These are phyloP conservation scores for Oryzias melastigma DNA, from an alignment of 2,113 vertebrate species.

Conservation along the genomic window DNA sequence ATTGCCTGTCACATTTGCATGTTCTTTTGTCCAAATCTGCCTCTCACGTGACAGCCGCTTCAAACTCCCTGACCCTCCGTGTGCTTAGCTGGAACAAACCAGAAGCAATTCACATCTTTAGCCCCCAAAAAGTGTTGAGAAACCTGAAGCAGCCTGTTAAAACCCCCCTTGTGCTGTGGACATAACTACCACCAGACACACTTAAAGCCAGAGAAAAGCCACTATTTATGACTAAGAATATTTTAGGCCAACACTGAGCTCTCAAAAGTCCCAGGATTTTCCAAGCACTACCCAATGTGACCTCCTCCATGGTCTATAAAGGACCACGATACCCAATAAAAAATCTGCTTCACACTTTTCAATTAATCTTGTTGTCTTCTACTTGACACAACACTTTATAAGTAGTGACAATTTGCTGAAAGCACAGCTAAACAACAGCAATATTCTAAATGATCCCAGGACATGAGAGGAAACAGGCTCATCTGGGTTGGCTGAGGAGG, in stretches of 20 bases:
- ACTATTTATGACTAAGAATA: constrained; percentile 46
- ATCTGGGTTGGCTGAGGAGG: constrained; percentile 15
- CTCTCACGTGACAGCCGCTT: constrained; percentile 52
- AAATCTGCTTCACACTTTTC: constrained; percentile 41
- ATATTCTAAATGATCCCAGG: constrained; percentile 24
- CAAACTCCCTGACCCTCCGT: constrained; percentile 61
- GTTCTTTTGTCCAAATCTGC: constrained; percentile 40
- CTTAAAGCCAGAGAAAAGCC: constrained; percentile 28
- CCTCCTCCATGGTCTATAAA: constrained; percentile 37
- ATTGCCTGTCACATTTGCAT: constrained; percentile 27
- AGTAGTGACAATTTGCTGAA: constrained; percentile 58
- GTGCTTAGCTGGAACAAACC: not conserved
- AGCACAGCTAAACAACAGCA: constrained; percentile 16
- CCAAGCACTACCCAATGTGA: constrained; percentile 45
- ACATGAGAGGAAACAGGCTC: constrained; percentile 39
- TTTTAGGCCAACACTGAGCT: constrained; percentile 32
- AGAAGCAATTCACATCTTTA: not conserved
- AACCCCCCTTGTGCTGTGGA: constrained; percentile 29
- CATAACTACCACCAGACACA: constrained; percentile 37
- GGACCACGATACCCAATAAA: not conserved
- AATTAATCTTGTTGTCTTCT: constrained; percentile 35
- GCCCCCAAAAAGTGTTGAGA: constrained; percentile 22
- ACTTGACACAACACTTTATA: constrained; percentile 34
- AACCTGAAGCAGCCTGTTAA: constrained; percentile 22
- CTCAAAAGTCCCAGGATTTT: constrained; percentile 41